phyloP scores from a whole-genome alignment of 2,888 invertebrate genomes.

The Diloba caeruleocephala region DNA sequence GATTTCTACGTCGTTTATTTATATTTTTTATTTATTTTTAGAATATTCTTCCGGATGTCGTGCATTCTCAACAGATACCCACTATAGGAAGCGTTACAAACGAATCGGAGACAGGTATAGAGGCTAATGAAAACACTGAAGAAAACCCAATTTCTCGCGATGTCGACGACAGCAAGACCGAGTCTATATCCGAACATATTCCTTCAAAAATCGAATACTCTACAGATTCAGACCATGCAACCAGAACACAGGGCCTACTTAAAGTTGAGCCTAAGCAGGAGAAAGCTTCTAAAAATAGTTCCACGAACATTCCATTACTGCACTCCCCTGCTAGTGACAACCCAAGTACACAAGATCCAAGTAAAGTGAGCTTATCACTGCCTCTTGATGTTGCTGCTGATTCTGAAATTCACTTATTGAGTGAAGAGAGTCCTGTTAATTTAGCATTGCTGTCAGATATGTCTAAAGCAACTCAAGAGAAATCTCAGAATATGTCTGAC shows the following conservation, averaged over 20 bases:
- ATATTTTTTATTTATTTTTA: constrained; percentile 86
- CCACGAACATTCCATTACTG: constrained; percentile 62
- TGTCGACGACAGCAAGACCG: constrained; percentile 72
- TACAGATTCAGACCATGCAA: constrained; percentile 68
- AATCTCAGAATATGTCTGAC: too few species aligned
- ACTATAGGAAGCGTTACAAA: constrained; percentile 69
- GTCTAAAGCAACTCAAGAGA: constrained; percentile 67
- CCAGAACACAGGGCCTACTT: constrained; percentile 59
- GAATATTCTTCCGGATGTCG: constrained; percentile 88
- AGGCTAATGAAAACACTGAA: constrained; percentile 59
- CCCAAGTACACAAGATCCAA: constrained; percentile 66
- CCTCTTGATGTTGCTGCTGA: constrained; percentile 71
- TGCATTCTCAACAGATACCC: constrained; percentile 85
- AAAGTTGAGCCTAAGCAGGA: constrained; percentile 62
- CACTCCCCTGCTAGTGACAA: constrained; percentile 67
- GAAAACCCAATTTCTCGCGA: constrained; percentile 57
- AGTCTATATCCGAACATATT: constrained; percentile 84
- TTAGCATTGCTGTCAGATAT: constrained; percentile 74
- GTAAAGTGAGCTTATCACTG: constrained; percentile 75
- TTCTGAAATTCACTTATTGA: constrained; percentile 74
- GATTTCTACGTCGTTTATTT: constrained; percentile 62
- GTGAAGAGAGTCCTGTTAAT: constrained; percentile 82
- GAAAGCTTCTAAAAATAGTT: constrained; percentile 62
- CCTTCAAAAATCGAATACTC: constrained; percentile 78
- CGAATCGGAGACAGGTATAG: constrained; percentile 63